Conservation (phyloP, 35 echinoderm and acorn worm species). For the Apostichopus japonicus region DNA sequence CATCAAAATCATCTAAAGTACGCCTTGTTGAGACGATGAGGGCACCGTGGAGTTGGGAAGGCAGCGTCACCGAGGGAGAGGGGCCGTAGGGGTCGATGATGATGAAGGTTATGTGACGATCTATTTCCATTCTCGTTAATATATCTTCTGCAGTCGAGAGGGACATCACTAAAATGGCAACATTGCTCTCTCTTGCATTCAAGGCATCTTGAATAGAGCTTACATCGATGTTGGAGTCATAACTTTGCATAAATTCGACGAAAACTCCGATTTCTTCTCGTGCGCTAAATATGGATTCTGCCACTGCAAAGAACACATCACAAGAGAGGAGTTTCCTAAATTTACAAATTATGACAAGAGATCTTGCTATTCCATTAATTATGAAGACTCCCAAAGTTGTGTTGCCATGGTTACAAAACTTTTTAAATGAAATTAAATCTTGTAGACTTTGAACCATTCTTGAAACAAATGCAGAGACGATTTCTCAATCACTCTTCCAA, state of each 20-base stretch:
- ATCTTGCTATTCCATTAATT: too few relatives aligned
- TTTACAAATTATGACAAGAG: too few relatives aligned
- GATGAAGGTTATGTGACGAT: neutral
- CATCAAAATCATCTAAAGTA: neutral
- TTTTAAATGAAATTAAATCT: too few relatives aligned
- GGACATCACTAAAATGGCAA: conserved; percentile 40
- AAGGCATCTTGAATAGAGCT: neutral
- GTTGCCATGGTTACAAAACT: too few relatives aligned
- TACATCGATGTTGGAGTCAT: neutral
- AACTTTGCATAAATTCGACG: neutral
- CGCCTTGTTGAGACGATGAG: neutral
- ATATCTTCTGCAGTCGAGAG: neutral
- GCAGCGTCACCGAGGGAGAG: neutral
- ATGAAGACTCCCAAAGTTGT: too few relatives aligned
- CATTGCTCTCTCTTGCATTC: neutral
- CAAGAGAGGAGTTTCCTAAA: too few relatives aligned
- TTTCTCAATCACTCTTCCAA: too few relatives aligned
- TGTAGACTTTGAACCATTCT: too few relatives aligned
- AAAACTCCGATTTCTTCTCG: neutral
- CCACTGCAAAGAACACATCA: neutral
- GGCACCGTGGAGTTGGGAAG: neutral
- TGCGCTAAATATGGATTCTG: neutral
- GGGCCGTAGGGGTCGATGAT: neutral
- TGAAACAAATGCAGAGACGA: too few relatives aligned
- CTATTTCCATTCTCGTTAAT: neutral